Evolutionary conservation across 2,888 invertebrate genomes (phyloP).

Genomic region (Nudaria mundana): DNA sequence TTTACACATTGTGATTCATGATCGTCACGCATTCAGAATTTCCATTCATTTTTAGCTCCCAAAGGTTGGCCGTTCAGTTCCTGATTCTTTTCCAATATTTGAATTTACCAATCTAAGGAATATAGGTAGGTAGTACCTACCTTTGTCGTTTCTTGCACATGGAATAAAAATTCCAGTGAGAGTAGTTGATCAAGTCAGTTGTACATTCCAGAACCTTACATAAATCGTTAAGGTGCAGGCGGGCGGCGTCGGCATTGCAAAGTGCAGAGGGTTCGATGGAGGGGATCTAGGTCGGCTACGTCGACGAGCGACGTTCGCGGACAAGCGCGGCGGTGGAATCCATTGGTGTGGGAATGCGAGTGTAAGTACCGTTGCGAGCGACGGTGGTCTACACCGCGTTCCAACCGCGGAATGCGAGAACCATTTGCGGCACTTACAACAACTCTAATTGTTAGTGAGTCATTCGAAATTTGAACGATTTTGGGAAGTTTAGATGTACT

Average conservation of each 20-base stretch:
- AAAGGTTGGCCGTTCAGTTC: no score
- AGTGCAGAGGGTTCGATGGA: constrained; percentile 30
- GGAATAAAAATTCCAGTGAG: background rate
- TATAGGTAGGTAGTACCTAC: background rate
- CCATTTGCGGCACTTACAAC: constrained; percentile 64
- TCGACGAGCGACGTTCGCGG: constrained; percentile 28
- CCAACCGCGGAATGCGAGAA: constrained; percentile 71
- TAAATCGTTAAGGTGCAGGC: constrained; percentile 13
- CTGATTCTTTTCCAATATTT: background rate
- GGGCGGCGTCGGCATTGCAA: constrained; percentile 16
- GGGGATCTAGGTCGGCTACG: constrained; percentile 63
- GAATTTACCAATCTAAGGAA: background rate
- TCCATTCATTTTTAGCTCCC: no score
- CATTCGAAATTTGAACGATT: constrained; percentile 55
- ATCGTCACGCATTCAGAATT: constrained; percentile 21
- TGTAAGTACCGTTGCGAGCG: constrained; percentile 77
- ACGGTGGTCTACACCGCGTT: constrained; percentile 50
- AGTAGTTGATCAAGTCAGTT: background rate
- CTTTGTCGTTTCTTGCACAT: no score
- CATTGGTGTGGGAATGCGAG: constrained; percentile 75
- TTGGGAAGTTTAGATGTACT: no score
- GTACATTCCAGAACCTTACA: constrained; percentile 5
- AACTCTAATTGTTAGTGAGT: constrained; percentile 58
- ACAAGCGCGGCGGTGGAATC: constrained; percentile 54
- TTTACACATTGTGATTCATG: constrained; percentile 29